A percentile compares a stretch with the other conserved stretches of the same genome.
Conservation (phyloP, 2,113 vertebrate species). For the Callochromis pleurospilus region DNA sequence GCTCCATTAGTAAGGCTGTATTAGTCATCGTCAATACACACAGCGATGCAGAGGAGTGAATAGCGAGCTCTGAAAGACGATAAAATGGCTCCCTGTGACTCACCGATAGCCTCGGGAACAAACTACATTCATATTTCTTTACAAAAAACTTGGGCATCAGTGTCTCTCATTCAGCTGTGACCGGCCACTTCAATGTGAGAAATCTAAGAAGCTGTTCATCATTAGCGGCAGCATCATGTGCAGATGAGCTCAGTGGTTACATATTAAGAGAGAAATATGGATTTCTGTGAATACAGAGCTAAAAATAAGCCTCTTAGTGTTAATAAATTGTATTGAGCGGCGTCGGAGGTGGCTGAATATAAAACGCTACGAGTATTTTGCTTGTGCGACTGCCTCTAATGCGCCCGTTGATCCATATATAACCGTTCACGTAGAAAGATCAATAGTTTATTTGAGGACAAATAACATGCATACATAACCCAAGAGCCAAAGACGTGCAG, state of each 20-base stretch:
- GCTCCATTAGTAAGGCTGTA: slow-evolving; percentile 26
- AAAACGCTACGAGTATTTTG: neutral
- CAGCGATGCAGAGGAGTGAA: slow-evolving; percentile 20
- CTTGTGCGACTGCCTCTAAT: neutral
- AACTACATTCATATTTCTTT: slow-evolving; percentile 39
- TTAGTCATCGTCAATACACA: slow-evolving; percentile 43
- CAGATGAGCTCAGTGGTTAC: neutral
- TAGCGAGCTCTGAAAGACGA: slow-evolving; percentile 20
- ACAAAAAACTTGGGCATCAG: neutral
- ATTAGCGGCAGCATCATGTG: neutral
- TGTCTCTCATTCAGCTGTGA: slow-evolving; percentile 11
- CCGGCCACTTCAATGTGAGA: slow-evolving; percentile 1
- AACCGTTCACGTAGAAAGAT: neutral
- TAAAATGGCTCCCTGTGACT: slow-evolving; percentile 53
- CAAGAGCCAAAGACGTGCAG: neutral
- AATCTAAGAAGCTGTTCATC: neutral
- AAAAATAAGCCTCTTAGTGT: neutral
- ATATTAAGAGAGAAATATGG: neutral
- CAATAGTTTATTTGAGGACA: neutral
- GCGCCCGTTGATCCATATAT: neutral
- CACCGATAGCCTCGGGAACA: slow-evolving; percentile 18
- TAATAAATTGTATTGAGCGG: neutral
- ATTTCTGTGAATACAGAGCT: neutral
- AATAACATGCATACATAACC: neutral
- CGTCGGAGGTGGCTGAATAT: neutral